A percentile compares a stretch with the other conserved stretches of the same genome.
These are phyloP conservation scores for Drosophila flavopinicola DNA, from an alignment of 2,888 invertebrate genomes.

Conservation along the genomic window DNA sequence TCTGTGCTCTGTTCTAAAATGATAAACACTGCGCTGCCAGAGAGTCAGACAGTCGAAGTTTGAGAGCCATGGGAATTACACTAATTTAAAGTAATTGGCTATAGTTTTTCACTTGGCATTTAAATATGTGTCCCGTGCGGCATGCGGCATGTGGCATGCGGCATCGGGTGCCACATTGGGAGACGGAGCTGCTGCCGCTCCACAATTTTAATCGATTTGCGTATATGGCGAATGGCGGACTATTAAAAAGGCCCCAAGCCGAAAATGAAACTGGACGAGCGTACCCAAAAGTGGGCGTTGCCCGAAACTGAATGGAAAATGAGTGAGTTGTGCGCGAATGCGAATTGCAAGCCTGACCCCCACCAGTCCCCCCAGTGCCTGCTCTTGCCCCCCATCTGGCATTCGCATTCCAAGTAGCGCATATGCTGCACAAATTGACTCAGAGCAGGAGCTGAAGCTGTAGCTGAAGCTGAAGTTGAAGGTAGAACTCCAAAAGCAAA, in stretches of 20 bases:
- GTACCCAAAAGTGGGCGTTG: constrained; percentile 82
- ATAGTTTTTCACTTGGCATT: constrained; percentile 82
- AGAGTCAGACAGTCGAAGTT: constrained; percentile 24
- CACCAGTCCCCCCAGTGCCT: background rate
- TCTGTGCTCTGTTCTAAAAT: constrained; percentile 36
- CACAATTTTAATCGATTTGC: constrained; percentile 84
- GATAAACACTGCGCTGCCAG: constrained; percentile 47
- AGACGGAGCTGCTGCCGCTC: constrained; percentile 20
- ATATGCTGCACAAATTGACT: constrained; percentile 70
- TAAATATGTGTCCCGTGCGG: constrained; percentile 74
- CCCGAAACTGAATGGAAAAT: constrained; percentile 83
- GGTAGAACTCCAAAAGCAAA: constrained; percentile 73
- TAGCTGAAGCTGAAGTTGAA: constrained; percentile 33
- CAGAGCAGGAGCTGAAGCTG: constrained; percentile 25
- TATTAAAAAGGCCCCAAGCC: constrained; percentile 74
- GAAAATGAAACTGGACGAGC: constrained; percentile 75
- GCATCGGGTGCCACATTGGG: constrained; percentile 43
- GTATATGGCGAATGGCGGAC: constrained; percentile 78
- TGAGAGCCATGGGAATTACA: constrained; percentile 82
- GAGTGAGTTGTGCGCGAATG: constrained; percentile 73
- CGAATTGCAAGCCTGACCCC: constrained; percentile 43
- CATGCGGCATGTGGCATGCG: too few relatives aligned
- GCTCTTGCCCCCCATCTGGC: constrained; percentile 25
- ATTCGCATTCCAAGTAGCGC: constrained; percentile 79
- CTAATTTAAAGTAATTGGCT: constrained; percentile 84